phyloP scores from a whole-genome alignment of 2,113 vertebrate genomes.

The Myrmecophaga tridactyla region DNA sequence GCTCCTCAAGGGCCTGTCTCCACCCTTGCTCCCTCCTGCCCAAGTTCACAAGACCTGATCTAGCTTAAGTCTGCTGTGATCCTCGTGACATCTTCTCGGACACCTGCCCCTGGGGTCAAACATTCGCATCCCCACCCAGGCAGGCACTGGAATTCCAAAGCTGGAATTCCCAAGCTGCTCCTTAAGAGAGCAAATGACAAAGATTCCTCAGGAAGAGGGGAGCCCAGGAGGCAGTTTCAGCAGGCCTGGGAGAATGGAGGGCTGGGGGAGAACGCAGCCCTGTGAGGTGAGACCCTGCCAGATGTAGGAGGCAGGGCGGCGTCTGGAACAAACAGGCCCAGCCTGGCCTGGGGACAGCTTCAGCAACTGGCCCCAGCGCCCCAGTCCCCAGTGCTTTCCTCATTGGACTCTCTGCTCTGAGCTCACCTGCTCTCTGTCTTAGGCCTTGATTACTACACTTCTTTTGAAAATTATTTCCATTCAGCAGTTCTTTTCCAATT shows the following conservation, averaged over 20 bases:
- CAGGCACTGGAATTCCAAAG: neutral
- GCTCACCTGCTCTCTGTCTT: neutral
- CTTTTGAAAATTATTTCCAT: neutral
- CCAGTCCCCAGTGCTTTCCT: neutral
- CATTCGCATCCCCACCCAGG: neutral
- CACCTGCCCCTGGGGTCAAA: neutral
- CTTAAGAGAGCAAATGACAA: neutral
- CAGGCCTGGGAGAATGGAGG: neutral
- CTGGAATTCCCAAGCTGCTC: neutral
- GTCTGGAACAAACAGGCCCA: neutral
- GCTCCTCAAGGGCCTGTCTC: neutral
- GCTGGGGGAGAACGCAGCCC: neutral
- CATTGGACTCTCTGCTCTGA: neutral
- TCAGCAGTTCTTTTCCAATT: neutral
- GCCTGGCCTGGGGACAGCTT: too few species aligned
- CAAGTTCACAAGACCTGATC: neutral
- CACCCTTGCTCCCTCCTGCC: neutral
- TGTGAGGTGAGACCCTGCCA: neutral
- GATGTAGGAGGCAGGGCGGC: too few species aligned
- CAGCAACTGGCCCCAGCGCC: neutral
- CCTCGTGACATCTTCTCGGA: neutral
- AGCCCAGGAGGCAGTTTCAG: too few species aligned
- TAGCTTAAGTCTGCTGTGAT: neutral
- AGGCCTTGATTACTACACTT: neutral
- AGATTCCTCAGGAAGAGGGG: too few species aligned